phyloP scores from a whole-genome alignment of 2,797 vertebrate genomes.

The Myotis findleyi region DNA sequence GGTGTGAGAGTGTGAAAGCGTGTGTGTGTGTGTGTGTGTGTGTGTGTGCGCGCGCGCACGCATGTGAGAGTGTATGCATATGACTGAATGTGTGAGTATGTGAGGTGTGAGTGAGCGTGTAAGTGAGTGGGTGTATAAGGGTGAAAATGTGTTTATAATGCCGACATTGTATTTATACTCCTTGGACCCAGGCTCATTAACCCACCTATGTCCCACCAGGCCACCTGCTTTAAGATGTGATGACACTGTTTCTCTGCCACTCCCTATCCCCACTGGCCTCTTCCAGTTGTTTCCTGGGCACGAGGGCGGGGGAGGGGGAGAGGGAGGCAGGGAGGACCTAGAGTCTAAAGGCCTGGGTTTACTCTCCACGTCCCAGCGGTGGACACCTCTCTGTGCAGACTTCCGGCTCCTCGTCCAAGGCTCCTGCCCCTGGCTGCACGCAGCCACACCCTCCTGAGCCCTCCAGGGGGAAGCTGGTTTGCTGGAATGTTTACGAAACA shows the following conservation, averaged over 20 bases:
- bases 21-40: neutral
- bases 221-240: neutral
- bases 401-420: fast-evolving
- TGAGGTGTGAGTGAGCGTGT: neutral
- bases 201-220: neutral
- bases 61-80: neutral
- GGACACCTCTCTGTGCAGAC: neutral
- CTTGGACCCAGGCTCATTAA: neutral
- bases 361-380: neutral
- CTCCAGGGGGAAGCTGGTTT: neutral
- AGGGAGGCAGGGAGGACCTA: neutral
- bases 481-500: neutral
- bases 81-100: neutral
- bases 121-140: neutral
- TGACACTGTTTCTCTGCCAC: neutral
- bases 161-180: neutral
- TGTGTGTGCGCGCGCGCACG: neutral
- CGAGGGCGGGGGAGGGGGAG: too few species aligned
- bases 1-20: neutral
- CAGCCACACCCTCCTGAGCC: neutral
- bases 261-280: neutral
- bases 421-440: neutral
- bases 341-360: too few species aligned
- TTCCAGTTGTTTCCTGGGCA: neutral
- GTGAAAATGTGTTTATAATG: neutral